Base-by-base conservation (phyloP, 2,888 invertebrate species). In the Aphodius sticticus region DNA sequence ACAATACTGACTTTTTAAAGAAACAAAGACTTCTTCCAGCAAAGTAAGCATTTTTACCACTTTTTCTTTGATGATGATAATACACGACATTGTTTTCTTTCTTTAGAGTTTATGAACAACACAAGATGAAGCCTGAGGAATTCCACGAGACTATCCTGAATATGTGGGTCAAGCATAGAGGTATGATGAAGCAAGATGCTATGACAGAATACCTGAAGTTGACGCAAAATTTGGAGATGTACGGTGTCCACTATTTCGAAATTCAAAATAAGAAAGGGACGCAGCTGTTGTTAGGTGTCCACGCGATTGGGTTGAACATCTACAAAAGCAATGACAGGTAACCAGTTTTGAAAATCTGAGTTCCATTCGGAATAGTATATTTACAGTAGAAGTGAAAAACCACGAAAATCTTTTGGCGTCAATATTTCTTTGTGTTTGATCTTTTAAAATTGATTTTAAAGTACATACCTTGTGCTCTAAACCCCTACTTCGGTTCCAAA, bases 181-280 rank as follows among this genome's bases (percentile, higher is more conserved):
- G 95, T 72, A 94, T 96, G 95, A 90, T 96, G 85, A 93, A 96
- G 84, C 99, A 99, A 89, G 99, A 99, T 90, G 98, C 98, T 84
- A 99, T 99, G 98, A 95, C 99, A 95, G 99, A 99, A 90, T 99
- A 99, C 90, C 92, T 99, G 86, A 98, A 98, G 92, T 95, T 98
- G 84, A 97, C 97, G 81, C 97, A 98, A 91, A 98, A 98, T 91
- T 92, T 98, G 84, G 98, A 98, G 91, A 98, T 98, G 98, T 99
- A 98, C 89, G 98, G 99, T 84, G 97, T 99, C 83, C 97, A 97
- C 90, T 99, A 98, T 91, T 99, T 99, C 91, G 97, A 98, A 90
- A 99, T 99, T 87, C 94, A 96, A 86, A 99, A 99, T 92, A 98
- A 98, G 92, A 99, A 99, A 90, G 98, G 98, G 85, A 98, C 99